phyloP scores from a whole-genome alignment of 2,888 invertebrate genomes.

The Tiliacea citrago region DNA sequence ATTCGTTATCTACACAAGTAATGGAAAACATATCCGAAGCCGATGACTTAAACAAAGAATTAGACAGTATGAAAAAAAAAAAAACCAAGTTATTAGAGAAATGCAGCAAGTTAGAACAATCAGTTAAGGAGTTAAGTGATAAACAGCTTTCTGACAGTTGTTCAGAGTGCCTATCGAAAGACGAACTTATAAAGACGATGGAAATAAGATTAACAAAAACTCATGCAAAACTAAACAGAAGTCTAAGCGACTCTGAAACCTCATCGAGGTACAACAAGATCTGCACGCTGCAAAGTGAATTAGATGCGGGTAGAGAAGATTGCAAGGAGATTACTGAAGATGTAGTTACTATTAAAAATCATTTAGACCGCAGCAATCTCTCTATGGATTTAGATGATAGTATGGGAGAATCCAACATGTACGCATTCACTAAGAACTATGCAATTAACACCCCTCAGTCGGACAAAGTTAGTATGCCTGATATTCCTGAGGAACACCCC shows the following conservation, averaged over 20 bases:
- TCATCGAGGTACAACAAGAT: slow-evolving; percentile 84
- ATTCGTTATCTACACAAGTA: slow-evolving; percentile 89
- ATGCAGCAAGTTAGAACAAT: slow-evolving; percentile 68
- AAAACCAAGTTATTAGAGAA: slow-evolving; percentile 72
- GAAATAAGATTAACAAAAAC: slow-evolving; percentile 63
- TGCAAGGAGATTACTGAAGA: slow-evolving; percentile 85
- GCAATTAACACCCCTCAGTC: slow-evolving; percentile 61
- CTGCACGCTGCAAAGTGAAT: slow-evolving; percentile 83
- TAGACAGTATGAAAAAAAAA: slow-evolving; percentile 72
- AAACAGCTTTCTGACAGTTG: slow-evolving; percentile 61
- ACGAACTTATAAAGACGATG: slow-evolving; percentile 68
- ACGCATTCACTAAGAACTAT: slow-evolving; percentile 70
- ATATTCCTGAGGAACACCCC: slow-evolving; percentile 74
- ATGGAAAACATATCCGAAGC: slow-evolving; percentile 91
- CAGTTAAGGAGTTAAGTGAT: slow-evolving; percentile 46
- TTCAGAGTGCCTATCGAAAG: slow-evolving; percentile 72
- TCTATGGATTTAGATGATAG: slow-evolving; percentile 84
- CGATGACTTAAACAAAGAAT: slow-evolving; percentile 84
- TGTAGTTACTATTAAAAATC: slow-evolving; percentile 85
- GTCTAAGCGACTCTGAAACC: slow-evolving; percentile 83
- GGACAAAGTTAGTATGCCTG: slow-evolving; percentile 71
- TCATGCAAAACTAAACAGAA: slow-evolving; percentile 79
- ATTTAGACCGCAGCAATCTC: slow-evolving; percentile 81
- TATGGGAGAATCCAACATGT: slow-evolving; percentile 75
- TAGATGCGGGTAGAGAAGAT: slow-evolving; percentile 84